phyloP scores from a whole-genome alignment of 2,888 invertebrate genomes.

The Geotrupes spiniger region DNA sequence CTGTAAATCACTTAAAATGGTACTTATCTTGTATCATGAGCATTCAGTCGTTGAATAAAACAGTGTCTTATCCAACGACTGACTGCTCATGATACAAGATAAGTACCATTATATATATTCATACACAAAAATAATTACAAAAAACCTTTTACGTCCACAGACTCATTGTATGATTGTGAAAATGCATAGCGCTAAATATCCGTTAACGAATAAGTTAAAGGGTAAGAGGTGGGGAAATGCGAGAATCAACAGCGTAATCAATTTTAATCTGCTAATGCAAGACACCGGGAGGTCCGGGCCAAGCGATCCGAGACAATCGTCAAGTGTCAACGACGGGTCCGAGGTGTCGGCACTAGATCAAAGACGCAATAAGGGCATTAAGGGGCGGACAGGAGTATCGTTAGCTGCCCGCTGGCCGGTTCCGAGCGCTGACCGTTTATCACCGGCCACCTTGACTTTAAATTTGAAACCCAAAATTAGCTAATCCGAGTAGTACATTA shows the following conservation, averaged over 20 bases:
- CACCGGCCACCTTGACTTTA: constrained; percentile 48
- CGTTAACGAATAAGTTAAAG: too few species aligned
- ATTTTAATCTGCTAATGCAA: constrained; percentile 1
- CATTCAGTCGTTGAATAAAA: too few species aligned
- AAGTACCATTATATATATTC: too few species aligned
- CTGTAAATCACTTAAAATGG: too few species aligned
- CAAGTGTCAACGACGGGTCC: constrained; percentile 17
- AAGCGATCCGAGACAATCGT: constrained; percentile 11
- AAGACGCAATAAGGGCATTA: constrained; percentile 50
- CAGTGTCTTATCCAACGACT: too few species aligned
- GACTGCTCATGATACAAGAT: too few species aligned
- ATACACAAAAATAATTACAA: too few species aligned
- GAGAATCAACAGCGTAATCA: not conserved
- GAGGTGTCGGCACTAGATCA: constrained; percentile 49
- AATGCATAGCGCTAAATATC: too few species aligned
- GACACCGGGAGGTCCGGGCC: constrained; percentile 1
- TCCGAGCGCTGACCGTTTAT: constrained; percentile 48
- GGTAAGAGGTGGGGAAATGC: too few species aligned
- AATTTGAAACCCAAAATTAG: constrained; percentile 49
- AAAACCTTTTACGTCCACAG: too few species aligned
- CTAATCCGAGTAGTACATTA: constrained; percentile 42
- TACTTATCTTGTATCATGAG: too few species aligned
- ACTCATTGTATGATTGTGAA: too few species aligned
- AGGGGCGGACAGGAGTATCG: constrained; percentile 49
- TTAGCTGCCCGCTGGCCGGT: constrained; percentile 48